Evolutionary conservation across 2,113 vertebrate species (phyloP), one percentile per base, ranked within the genome.

Genomic region (Danio rerio): DNA sequence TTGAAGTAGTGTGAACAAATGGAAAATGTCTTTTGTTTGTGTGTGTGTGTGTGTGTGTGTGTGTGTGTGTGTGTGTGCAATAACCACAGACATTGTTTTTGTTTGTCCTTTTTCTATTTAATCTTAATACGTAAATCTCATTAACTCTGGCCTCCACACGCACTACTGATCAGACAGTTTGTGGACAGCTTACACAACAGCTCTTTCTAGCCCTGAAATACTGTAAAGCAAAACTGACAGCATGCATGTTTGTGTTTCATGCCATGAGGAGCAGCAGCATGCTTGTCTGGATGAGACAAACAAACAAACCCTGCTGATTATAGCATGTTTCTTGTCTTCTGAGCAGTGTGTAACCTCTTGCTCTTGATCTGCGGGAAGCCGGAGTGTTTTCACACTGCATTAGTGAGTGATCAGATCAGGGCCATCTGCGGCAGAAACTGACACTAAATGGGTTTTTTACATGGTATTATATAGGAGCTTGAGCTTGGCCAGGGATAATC

Each of bases 191-290:
- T 68, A 18, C 9, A 11, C 31, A 68, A 45, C 65, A 47, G 65
- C 65, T 18, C 42, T 43, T 15, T 8, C 7, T 4, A 65, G 40
- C 40, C 5, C 15, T 45, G 63, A 18, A 16, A 66, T 2, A 45
- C 63, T 66, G 63, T 15, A 68, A 68, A 45, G 53, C 53, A 75
- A 58, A 75, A 75, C 53, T 75, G 53, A 74, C 71, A 59, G 66
- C 55, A 21, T 61, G 53, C 43, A 16, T 79, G 76, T 42, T 59
- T 72, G 43, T 61, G 61, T n/a, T 59, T 13, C 68, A 72, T 9
- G 56, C 56, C 69, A 62, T 45, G 31, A 9, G 43, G 69, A 81
- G 52, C 69, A 74, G 40, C 71, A 58, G 53, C 56, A 12, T 58
- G 53, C 56, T 45, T 16, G 0, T 74, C 53, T 74, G 10, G 53